Conservation (phyloP, 1,140 invertebrate species). For the Armadillidium nasatum region DNA sequence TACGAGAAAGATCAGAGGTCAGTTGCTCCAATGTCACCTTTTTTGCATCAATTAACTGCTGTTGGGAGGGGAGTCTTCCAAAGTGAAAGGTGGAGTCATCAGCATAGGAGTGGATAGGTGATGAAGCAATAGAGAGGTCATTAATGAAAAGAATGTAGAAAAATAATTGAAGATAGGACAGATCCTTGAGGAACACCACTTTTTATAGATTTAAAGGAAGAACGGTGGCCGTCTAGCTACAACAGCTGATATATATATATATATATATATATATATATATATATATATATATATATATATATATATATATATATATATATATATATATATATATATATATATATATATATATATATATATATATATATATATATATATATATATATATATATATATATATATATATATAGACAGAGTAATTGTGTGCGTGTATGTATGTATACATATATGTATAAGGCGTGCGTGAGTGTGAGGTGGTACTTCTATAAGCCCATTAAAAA, state of each 20-base stretch:
- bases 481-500: background rate
- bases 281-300: background rate
- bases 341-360: slow-evolving; percentile 23
- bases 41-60: no score
- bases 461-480: background rate
- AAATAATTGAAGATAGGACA: no score
- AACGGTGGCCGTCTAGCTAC: no score
- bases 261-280: slow-evolving; percentile 17
- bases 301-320: background rate
- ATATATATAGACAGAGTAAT: slow-evolving; percentile 19
- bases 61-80: no score
- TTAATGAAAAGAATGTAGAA: background rate
- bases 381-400: slow-evolving; percentile 22
- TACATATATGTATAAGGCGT: background rate
- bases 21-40: no score
- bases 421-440: slow-evolving; percentile 5
- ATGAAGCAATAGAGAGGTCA: background rate
- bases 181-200: no score
- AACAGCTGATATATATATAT: no score
- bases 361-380: slow-evolving; percentile 22
- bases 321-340: slow-evolving; percentile 17
- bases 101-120: no score
- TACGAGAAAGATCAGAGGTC: background rate
- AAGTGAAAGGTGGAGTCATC: background rate
- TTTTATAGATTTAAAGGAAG: no score